These are phyloP conservation scores for Prietella phreatophila DNA, from an alignment of 2,113 vertebrate genomes.

Conservation along the genomic window DNA sequence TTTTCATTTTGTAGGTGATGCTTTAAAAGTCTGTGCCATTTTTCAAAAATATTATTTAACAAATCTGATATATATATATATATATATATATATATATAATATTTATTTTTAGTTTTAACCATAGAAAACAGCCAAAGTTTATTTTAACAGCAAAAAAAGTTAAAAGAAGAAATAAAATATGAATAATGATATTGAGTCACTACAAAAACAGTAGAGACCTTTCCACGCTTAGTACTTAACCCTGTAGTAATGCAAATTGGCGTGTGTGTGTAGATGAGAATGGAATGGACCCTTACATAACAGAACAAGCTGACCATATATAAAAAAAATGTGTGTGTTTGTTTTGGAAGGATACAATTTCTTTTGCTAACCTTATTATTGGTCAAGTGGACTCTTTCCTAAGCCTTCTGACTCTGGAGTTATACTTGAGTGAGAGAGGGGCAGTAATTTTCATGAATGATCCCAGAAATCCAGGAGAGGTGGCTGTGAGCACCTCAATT, in stretches of 20 bases:
- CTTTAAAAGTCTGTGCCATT: not conserved
- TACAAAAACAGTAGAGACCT: not conserved
- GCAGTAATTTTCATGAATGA: slow-evolving; percentile 45
- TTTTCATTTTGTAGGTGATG: not conserved
- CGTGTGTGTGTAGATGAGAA: not conserved
- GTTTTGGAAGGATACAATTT: not conserved
- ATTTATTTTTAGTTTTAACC: too few relatives aligned
- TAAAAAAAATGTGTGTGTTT: not conserved
- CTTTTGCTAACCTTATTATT: slow-evolving; percentile 37
- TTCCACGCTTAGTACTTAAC: not conserved
- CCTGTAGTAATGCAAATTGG: not conserved
- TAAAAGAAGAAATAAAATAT: not conserved
- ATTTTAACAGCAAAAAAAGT: not conserved
- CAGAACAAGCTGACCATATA: not conserved
- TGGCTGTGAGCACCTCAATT: slow-evolving; percentile 16
- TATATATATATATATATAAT: too few relatives aligned
- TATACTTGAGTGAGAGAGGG: slow-evolving; percentile 39
- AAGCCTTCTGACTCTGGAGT: slow-evolving; percentile 26
- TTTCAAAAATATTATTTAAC: not conserved
- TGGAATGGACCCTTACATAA: not conserved
- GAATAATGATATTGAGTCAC: not conserved
- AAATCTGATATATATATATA: too few relatives aligned
- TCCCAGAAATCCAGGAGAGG: not conserved
- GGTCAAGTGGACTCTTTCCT: not conserved
- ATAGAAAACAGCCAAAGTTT: not conserved